phyloP scores from a whole-genome alignment of 2,113 vertebrate genomes.

The Tonatia bakeri region DNA sequence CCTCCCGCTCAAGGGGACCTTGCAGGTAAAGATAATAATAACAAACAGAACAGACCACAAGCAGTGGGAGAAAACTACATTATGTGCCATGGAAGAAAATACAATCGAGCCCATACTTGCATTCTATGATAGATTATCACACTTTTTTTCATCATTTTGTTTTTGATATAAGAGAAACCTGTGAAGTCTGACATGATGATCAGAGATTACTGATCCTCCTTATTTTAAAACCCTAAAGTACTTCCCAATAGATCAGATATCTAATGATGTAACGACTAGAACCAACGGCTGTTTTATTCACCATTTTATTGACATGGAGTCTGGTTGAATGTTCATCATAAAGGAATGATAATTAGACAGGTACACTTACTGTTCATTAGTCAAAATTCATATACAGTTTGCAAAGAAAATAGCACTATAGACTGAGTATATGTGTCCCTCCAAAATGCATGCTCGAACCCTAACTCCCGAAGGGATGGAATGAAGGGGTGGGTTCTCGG shows the following conservation, averaged over 20 bases:
- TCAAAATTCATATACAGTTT: background rate
- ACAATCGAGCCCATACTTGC: background rate
- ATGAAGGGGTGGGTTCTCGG: background rate
- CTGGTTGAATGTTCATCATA: too few relatives aligned
- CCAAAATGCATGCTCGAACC: background rate
- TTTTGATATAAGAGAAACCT: background rate
- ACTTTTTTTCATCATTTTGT: background rate
- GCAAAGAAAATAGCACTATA: background rate
- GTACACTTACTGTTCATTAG: background rate
- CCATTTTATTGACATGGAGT: background rate
- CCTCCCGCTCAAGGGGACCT: too few relatives aligned
- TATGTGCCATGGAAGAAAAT: rapidly evolving
- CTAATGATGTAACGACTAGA: background rate
- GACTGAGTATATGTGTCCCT: too few relatives aligned
- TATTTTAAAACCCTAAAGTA: background rate
- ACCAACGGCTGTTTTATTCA: too few relatives aligned
- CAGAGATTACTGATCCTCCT: background rate
- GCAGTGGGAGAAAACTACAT: background rate
- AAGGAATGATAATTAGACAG: background rate
- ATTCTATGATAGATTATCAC: too few relatives aligned
- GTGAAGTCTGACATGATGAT: too few relatives aligned
- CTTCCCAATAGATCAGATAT: too few relatives aligned
- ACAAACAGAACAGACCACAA: background rate
- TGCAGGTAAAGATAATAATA: too few relatives aligned
- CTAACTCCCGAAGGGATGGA: background rate